A percentile compares a stretch with the other conserved stretches of the same genome.
These are phyloP conservation scores for Sebastes trivittatus DNA, from an alignment of 2,797 vertebrate genomes.

Conservation along the genomic window DNA sequence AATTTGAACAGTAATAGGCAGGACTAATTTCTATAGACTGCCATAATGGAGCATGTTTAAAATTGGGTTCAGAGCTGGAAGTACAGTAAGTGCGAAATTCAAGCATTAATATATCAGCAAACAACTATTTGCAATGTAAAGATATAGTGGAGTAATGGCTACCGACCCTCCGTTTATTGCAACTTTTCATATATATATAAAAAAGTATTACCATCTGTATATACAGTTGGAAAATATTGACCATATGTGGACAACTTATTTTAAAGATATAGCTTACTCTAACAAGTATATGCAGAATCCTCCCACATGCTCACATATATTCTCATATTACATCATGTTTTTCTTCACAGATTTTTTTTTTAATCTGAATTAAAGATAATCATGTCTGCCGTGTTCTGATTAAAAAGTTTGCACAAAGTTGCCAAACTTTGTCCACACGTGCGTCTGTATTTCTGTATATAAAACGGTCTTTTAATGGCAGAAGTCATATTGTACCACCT, in stretches of 20 bases:
- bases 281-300: neutral
- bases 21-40: neutral
- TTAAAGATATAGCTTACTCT: neutral
- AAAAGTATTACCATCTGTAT: neutral
- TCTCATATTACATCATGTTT: neutral
- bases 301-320: neutral
- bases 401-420: constrained; percentile 1
- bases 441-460: neutral
- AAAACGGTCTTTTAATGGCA: neutral
- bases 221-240: neutral
- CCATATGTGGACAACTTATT: neutral
- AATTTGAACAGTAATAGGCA: neutral
- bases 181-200: neutral
- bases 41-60: neutral
- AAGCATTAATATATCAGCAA: no score
- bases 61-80: neutral
- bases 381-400: neutral
- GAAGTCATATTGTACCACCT: constrained; percentile 1
- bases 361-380: neutral
- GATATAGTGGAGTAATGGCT: no score
- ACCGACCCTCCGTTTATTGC: no score
- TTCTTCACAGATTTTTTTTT: neutral
- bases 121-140: no score
- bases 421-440: neutral
- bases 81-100: no score